Evolutionary conservation across 2,113 vertebrate species (phyloP), one percentile per base, ranked within the genome.

Genomic region (Pachypanchax playfairii): DNA sequence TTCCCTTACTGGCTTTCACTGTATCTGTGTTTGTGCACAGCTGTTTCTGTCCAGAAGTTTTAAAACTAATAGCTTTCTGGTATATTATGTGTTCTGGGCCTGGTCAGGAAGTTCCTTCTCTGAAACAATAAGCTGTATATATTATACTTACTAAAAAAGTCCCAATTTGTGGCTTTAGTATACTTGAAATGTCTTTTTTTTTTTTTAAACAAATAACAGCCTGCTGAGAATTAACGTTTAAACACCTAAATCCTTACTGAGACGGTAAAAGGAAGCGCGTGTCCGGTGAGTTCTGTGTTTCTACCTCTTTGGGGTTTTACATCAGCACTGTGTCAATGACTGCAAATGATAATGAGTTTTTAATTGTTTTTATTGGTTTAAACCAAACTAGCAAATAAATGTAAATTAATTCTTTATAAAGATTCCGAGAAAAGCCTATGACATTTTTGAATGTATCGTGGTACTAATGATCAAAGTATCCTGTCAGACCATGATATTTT

Each of bases 121-220:
- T 48, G 2, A 48, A 65, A 47, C 71, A 29, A 54, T 50, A 41
- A 25, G 1, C 4, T 74, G 29, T 70, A 39, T 43, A 17, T 65
- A 67, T 5, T 10, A 13, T 58, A 24, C 38, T 49, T 6, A 62
- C 55, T 61, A 57, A 73, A n/a, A 15, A 11, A 63, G 59, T 77
- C 78, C 56, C 65, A 54, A 74, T 79, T 67, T 79, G 64, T 75
- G 70, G 75, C 70, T 79, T 73, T 51, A 82, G 61, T 24, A 74
- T 87, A 88, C 84, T 90, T 90, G 88, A 90, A 87, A 69, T 80
- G 33, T 70, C n/a, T 57, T 21, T 74, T 81, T 86, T 83, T 85
- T 82, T 83, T 70, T 80, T 85, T 68, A 74, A 73, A 75, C n/a
- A 74, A 77, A 73, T 84, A 20, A 80, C 13, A 78, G 78, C 86